Conservation (phyloP, 23 tunicate genomes). For the Trididemnum clinides region DNA sequence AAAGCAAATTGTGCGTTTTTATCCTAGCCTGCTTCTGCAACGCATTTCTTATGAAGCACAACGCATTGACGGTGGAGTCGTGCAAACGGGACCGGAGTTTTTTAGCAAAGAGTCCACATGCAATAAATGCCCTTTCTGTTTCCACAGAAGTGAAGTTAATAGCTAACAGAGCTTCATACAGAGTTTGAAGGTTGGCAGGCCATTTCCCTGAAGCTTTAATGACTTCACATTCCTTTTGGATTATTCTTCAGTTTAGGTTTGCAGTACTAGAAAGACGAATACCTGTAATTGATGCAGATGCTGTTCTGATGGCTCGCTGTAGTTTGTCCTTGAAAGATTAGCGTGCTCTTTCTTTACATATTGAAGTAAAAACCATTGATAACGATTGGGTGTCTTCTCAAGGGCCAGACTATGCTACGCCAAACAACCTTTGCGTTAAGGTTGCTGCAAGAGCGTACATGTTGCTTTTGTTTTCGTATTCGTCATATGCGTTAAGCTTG, state of each 20-base stretch:
- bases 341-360: neutral
- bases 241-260: slow-evolving; percentile 4
- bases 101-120: slow-evolving; percentile 50
- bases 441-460: slow-evolving; percentile 13
- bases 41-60: too few relatives aligned
- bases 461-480: neutral
- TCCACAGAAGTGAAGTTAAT: slow-evolving; percentile 44
- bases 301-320: neutral
- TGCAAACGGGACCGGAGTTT: slow-evolving; percentile 18
- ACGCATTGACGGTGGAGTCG: slow-evolving; percentile 35
- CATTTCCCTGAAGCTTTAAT: slow-evolving; percentile 57
- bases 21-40: too few relatives aligned
- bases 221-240: slow-evolving; percentile 18
- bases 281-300: slow-evolving; percentile 2
- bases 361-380: neutral
- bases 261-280: neutral
- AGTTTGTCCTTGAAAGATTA: neutral
- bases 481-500: neutral
- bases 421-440: neutral
- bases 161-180: slow-evolving; percentile 41
- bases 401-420: neutral
- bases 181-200: slow-evolving; percentile 46
- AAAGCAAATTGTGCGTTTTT: too few relatives aligned
- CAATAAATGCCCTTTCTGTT: slow-evolving; percentile 56
- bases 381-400: neutral